phyloP scores from a whole-genome alignment of 2,113 vertebrate species.

The Chloebia gouldiae region DNA sequence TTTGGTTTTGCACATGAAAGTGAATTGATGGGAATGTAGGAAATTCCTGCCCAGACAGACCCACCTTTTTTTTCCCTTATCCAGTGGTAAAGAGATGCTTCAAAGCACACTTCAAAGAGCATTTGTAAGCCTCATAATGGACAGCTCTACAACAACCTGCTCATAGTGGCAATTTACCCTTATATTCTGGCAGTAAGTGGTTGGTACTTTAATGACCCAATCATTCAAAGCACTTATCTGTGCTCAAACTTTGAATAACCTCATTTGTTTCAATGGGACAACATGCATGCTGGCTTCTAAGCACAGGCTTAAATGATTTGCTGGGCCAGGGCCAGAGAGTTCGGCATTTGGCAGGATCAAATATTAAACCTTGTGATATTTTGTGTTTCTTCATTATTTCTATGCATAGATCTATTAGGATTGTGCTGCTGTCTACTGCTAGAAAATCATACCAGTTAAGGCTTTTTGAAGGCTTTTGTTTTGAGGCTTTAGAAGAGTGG shows the following conservation, averaged over 20 bases:
- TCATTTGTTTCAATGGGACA: background rate
- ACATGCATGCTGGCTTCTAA: background rate
- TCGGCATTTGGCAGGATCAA: constrained; percentile 2
- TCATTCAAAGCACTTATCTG: constrained; percentile 3
- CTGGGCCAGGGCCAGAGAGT: constrained; percentile 6
- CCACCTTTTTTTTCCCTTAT: background rate
- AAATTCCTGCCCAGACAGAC: background rate
- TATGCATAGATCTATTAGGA: background rate
- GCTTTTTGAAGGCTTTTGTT: background rate
- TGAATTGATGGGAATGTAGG: background rate
- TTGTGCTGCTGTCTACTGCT: background rate
- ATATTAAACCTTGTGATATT: background rate
- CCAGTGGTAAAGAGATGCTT: background rate
- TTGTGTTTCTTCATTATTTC: background rate
- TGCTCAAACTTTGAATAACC: constrained; percentile 25
- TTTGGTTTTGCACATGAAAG: background rate
- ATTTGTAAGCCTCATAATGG: background rate
- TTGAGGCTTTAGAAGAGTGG: background rate
- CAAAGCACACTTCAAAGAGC: background rate
- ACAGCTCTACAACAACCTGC: background rate
- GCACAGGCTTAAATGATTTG: background rate
- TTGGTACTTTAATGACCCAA: constrained; percentile 16
- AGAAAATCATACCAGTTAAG: background rate
- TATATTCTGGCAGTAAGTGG: background rate
- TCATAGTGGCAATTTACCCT: background rate